These are phyloP conservation scores for Tapirus terrestris DNA, from an alignment of 2,113 vertebrate species.

Conservation along the genomic window DNA sequence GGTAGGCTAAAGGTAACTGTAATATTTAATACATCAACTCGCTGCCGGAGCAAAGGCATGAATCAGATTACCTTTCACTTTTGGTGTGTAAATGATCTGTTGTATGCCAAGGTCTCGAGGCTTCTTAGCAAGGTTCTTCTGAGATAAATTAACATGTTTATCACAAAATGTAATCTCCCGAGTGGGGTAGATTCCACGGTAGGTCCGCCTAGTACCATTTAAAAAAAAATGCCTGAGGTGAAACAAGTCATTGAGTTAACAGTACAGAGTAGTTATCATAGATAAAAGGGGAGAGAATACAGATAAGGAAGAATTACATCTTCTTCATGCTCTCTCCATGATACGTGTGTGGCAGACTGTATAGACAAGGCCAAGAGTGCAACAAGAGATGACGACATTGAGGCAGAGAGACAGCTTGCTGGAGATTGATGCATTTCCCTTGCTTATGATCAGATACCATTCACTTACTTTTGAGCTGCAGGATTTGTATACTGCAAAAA, in stretches of 20 bases:
- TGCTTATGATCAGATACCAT: not conserved
- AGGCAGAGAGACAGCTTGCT: not conserved
- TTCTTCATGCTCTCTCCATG: not conserved
- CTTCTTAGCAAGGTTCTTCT: conserved; percentile 27
- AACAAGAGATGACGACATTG: not conserved
- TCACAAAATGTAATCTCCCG: not conserved
- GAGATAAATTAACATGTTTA: conserved; percentile 9
- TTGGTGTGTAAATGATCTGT: not conserved
- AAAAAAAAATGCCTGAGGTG: not conserved
- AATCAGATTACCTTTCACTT: conserved; percentile 13
- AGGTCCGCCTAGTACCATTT: not conserved
- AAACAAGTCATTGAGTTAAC: not conserved
- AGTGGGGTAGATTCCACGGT: not conserved
- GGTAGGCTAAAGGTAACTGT: not conserved
- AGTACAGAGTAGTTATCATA: not conserved
- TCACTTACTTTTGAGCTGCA: not conserved
- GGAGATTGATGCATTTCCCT: not conserved
- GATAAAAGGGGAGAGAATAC: not conserved
- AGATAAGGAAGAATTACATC: not conserved
- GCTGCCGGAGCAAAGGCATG: not conserved
- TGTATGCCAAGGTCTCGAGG: not conserved
- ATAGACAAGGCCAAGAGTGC: not conserved
- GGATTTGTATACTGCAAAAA: conserved; percentile 17
- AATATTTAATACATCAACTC: not conserved
- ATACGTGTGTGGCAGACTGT: not conserved